Conservation (phyloP, 2,113 vertebrate species). For the Miniopterus natalensis region DNA sequence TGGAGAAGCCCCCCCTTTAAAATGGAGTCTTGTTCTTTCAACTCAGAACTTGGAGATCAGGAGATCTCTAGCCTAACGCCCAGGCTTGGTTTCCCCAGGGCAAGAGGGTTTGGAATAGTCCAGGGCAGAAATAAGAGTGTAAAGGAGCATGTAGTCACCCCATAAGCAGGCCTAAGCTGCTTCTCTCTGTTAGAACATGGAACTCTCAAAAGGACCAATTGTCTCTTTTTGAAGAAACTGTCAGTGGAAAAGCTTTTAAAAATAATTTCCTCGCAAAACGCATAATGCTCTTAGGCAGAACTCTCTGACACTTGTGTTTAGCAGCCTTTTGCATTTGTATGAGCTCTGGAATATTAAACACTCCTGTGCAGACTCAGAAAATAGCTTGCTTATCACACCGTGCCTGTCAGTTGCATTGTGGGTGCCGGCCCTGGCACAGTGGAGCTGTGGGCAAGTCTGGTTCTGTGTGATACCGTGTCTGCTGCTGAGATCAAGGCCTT, state of each 20-base stretch:
- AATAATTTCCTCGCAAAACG: constrained; percentile 73
- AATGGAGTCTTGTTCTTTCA: not conserved
- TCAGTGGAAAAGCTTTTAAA: constrained; percentile 75
- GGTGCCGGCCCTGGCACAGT: not conserved
- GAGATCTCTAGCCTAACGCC: not conserved
- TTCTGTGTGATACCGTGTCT: not conserved
- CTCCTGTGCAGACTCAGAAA: constrained; percentile 53
- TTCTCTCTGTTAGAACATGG: constrained; percentile 70
- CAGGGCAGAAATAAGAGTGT: not conserved
- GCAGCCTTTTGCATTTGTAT: constrained; percentile 41
- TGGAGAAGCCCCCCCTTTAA: not conserved
- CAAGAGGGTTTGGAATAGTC: constrained; percentile 23
- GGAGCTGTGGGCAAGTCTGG: not conserved
- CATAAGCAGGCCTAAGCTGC: constrained; percentile 39
- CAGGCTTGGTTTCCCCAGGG: not conserved
- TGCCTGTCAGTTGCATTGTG: constrained; percentile 18
- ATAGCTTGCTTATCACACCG: constrained; percentile 30
- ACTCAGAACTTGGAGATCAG: not conserved
- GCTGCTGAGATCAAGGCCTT: not conserved
- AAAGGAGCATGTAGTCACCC: not conserved
- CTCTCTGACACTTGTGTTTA: constrained; percentile 11
- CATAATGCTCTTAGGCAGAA: constrained; percentile 52
- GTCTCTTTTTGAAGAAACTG: constrained; percentile 74
- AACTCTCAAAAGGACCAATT: constrained; percentile 66
- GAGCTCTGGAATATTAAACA: constrained; percentile 45